These are phyloP conservation scores for Nyctereutes procyonoides DNA, from an alignment of 2,113 vertebrate genomes.

Conservation along the genomic window DNA sequence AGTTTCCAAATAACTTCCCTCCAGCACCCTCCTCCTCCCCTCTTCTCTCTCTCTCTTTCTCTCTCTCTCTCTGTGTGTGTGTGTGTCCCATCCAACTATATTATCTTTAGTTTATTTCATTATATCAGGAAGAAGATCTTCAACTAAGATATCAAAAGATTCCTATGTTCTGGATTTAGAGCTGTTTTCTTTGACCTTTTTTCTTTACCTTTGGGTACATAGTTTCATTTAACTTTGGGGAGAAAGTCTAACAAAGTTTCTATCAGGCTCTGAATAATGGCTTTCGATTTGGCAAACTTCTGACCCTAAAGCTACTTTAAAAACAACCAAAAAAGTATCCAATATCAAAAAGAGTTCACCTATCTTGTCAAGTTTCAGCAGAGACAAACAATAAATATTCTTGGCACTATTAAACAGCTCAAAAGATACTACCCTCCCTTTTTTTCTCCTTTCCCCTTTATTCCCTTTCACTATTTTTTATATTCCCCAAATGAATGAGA, in stretches of 20 bases:
- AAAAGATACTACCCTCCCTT: not conserved
- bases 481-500: no score
- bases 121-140: not conserved
- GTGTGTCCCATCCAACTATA: not conserved
- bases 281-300: not conserved
- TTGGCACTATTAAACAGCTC: not conserved
- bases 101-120: not conserved
- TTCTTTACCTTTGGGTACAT: not conserved
- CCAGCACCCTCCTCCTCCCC: not conserved
- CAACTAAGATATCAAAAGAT: not conserved
- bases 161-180: not conserved
- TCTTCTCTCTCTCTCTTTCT: not conserved
- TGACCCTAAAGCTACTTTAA: not conserved
- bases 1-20: not conserved
- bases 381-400: not conserved
- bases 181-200: not conserved
- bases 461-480: no score
- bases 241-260: not conserved
- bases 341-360: not conserved
- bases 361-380: not conserved
- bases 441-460: no score
- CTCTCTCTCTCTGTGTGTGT: not conserved
- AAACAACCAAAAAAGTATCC: not conserved
- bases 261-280: not conserved
- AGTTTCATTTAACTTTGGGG: not conserved